Evolutionary conservation across 1,140 invertebrate species (phyloP), one percentile per base, ranked within the genome.

Genomic region (Pararge aegeria): DNA sequence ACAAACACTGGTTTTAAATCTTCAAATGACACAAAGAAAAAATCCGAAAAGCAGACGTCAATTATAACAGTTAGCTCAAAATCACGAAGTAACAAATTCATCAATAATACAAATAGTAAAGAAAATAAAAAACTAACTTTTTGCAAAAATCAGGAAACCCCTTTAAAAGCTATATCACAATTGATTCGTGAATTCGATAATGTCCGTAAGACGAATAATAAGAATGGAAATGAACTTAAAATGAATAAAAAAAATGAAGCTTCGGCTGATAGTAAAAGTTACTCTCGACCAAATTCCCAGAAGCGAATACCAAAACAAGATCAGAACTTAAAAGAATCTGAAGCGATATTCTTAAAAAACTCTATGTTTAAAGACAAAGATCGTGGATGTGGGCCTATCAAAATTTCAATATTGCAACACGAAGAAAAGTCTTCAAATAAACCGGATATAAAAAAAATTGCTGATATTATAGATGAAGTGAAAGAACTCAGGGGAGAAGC

Each of bases 401-500:
- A 62, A 64, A 53, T 56, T 42, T 54, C 66, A 62, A 24, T 24
- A 24, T 9, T 15, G 15, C 20, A 65, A 64, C 19, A 62, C 42
- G 66, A 68, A 13, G 69, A 74, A 34, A 81, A 70, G 48, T 46
- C 63, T 6, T 10, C 44, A 19, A 66, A 67, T 21, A 79, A 58
- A 46, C 19, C 42, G 4, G 54, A 57, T 15, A 75, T 61, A 62
- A 80, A 74, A 42, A 81, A 79, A 61, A 57, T 83, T 34, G 38
- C 52, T 20, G 84, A 87, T 51, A 70, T 86, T 42, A 73, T 84
- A 42, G 84, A 87, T 34, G 84, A 87, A 58, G 78, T 68, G 0
- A 87, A 84, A 65, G 87, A 89, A 70, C 70, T 83, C 2, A 73
- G 78, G 38, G 84, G 84, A 5, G 84, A 89, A 67, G 84, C 84